Evolutionary conservation across 2,888 invertebrate species (phyloP).

Genomic region (Orchestes rusci): DNA sequence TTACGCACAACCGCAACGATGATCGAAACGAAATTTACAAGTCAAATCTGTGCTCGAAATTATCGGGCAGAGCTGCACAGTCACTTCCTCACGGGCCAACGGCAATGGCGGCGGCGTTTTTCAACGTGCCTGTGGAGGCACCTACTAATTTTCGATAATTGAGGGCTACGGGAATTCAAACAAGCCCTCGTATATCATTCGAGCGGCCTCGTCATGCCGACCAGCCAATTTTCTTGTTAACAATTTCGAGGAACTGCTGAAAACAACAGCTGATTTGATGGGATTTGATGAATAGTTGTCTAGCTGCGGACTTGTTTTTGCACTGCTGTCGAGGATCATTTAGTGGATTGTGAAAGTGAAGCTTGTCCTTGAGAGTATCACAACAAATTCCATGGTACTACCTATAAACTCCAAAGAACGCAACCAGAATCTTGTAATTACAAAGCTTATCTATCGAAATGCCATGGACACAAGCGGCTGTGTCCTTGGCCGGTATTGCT

Average conservation of each 20-base stretch:
- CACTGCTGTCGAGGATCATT: too few species aligned
- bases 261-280: too few species aligned
- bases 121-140: slow-evolving; percentile 21
- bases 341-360: too few species aligned
- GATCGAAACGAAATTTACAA: slow-evolving; percentile 10
- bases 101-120: slow-evolving; percentile 14
- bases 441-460: too few species aligned
- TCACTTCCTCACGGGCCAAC: slow-evolving; percentile 8
- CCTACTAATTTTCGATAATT: slow-evolving; percentile 32
- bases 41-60: slow-evolving; percentile 13
- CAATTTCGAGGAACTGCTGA: slow-evolving; percentile 27
- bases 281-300: too few species aligned
- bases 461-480: too few species aligned
- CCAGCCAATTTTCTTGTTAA: slow-evolving; percentile 34
- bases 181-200: slow-evolving; percentile 27
- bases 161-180: slow-evolving; percentile 27
- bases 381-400: too few species aligned
- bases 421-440: too few species aligned
- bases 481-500: too few species aligned
- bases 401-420: too few species aligned
- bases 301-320: too few species aligned
- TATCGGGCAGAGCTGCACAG: slow-evolving; percentile 9
- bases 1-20: slow-evolving; percentile 8
- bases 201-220: slow-evolving; percentile 26
- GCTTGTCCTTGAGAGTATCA: too few species aligned